Conservation (phyloP, 2,888 invertebrate species). For the Villa cingulata region DNA sequence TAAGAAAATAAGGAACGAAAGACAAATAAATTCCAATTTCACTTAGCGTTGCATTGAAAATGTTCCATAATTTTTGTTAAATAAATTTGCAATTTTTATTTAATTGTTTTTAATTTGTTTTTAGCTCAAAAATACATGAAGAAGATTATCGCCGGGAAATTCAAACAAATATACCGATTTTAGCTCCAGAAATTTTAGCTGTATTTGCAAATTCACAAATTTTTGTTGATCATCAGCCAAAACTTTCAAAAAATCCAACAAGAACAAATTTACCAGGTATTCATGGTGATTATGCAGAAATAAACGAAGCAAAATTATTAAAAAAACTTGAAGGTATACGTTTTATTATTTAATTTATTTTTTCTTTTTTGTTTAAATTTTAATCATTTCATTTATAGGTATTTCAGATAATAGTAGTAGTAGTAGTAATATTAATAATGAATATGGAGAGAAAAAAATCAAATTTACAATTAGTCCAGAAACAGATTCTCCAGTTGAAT, state of each 20-base stretch:
- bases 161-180: constrained; percentile 34
- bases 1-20: too few species aligned
- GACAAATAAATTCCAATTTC: too few species aligned
- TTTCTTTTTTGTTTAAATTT: neutral
- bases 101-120: neutral
- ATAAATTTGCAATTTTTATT: too few species aligned
- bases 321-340: constrained; percentile 36
- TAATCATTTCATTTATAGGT: neutral
- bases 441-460: constrained; percentile 7
- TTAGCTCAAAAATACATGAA: constrained; percentile 32
- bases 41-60: too few species aligned
- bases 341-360: neutral
- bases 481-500: constrained; percentile 10
- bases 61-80: too few species aligned
- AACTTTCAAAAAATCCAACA: constrained; percentile 29
- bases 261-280: constrained; percentile 27
- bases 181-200: constrained; percentile 36
- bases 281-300: constrained; percentile 23
- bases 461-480: constrained; percentile 12
- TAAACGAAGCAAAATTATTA: constrained; percentile 32
- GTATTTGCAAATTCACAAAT: constrained; percentile 37
- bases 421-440: neutral
- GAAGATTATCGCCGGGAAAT: constrained; percentile 36
- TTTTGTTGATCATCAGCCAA: constrained; percentile 36
- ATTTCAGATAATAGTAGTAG: too few species aligned